Conservation (phyloP, 2,113 vertebrate species). For the Myotis davidii region DNA sequence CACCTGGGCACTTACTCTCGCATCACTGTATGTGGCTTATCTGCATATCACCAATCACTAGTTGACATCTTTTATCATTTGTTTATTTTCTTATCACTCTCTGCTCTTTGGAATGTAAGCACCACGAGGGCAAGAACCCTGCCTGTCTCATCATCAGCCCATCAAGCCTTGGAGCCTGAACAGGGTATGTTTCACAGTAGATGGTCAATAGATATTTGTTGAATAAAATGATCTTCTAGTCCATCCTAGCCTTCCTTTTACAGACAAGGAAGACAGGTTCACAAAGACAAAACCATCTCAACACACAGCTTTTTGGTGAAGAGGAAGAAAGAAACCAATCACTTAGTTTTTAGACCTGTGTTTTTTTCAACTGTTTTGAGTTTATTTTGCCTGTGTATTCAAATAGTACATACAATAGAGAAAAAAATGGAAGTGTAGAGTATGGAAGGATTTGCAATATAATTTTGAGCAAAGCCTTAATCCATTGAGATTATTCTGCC, state of each 20-base stretch:
- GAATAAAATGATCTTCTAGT: background rate
- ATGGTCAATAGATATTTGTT: background rate
- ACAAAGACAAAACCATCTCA: background rate
- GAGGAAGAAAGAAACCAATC: background rate
- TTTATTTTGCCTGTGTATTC: background rate
- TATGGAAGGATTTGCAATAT: background rate
- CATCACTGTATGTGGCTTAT: background rate
- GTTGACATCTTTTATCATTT: background rate
- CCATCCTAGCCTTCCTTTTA: background rate
- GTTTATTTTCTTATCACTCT: background rate
- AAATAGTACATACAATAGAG: background rate
- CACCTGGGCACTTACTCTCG: background rate
- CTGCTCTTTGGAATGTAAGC: background rate
- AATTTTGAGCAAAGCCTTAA: constrained; percentile 3
- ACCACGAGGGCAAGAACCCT: background rate
- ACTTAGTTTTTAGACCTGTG: background rate
- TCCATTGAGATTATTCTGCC: background rate
- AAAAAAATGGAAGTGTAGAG: background rate
- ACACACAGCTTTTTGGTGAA: background rate
- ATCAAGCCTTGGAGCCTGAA: background rate
- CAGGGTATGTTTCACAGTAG: background rate
- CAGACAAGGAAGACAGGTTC: background rate
- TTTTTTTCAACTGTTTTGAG: background rate
- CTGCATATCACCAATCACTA: background rate
- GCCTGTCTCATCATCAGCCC: background rate